These are phyloP conservation scores for Caerostris extrusa DNA, from an alignment of 1,140 invertebrate species.

Conservation along the genomic window DNA sequence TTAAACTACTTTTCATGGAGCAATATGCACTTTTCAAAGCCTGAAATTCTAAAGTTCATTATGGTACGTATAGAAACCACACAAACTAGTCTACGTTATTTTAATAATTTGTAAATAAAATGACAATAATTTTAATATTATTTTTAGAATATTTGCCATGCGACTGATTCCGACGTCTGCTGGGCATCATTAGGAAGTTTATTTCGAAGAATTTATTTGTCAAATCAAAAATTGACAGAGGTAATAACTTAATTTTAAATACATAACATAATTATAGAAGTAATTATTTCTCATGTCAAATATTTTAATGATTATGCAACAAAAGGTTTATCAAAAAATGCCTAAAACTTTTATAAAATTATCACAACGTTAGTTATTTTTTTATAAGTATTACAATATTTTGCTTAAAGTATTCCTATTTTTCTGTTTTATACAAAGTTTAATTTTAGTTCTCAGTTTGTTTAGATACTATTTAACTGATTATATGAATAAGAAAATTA, in stretches of 20 bases:
- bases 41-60: conserved; percentile 52
- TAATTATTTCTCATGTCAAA: no score
- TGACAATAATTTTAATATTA: not conserved
- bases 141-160: conserved; percentile 40
- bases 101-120: not conserved
- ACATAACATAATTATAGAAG: no score
- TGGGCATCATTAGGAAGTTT: conserved; percentile 34
- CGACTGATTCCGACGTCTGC: conserved; percentile 5
- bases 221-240: not conserved
- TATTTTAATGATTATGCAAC: no score
- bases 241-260: not conserved
- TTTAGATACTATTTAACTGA: no score
- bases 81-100: not conserved
- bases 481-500: no score
- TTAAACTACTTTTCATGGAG: conserved; percentile 65
- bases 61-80: conserved; percentile 51
- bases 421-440: no score
- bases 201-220: not conserved
- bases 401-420: no score
- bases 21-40: conserved; percentile 64
- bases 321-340: no score
- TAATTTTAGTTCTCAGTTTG: no score
- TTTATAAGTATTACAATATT: no score
- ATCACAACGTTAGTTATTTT: no score
- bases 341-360: no score